Percentiles rank a stretch among this genome's conserved stretches.
Evolutionary conservation across 2,113 vertebrate genomes (phyloP).

Genomic region (Orycteropus afer): DNA sequence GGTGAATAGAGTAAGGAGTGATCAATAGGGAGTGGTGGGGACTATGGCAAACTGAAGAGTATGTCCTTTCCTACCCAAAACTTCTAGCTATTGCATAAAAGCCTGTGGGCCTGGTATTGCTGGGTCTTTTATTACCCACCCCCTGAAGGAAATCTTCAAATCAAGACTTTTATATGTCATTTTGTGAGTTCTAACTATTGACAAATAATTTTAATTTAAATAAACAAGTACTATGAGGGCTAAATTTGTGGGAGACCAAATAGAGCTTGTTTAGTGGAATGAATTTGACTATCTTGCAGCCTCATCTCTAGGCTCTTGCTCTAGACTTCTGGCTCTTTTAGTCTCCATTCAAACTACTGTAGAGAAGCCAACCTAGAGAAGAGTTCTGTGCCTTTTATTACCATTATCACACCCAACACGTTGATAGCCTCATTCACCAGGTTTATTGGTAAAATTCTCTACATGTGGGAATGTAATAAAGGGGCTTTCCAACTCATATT

Average conservation of each 20-base stretch:
- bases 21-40: neutral
- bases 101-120: neutral
- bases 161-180: neutral
- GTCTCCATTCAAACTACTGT: rapidly evolving
- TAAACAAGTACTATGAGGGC: neutral
- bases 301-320: neutral
- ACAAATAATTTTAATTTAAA: neutral
- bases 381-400: rapidly evolving
- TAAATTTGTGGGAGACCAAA: neutral
- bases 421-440: neutral
- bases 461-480: neutral
- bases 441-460: neutral
- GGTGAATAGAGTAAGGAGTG: neutral
- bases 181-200: neutral
- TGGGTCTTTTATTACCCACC: neutral
- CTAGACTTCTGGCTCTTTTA: neutral
- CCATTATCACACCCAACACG: neutral
- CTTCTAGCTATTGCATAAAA: neutral
- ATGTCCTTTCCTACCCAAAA: neutral
- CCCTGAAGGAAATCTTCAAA: neutral
- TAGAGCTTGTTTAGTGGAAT: neutral
- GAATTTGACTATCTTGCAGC: neutral
- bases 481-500: neutral
- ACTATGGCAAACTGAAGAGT: rapidly evolving
- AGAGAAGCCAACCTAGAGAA: neutral